Evolutionary conservation across 2,113 vertebrate genomes (phyloP).

Genomic region (Catagonus wagneri): DNA sequence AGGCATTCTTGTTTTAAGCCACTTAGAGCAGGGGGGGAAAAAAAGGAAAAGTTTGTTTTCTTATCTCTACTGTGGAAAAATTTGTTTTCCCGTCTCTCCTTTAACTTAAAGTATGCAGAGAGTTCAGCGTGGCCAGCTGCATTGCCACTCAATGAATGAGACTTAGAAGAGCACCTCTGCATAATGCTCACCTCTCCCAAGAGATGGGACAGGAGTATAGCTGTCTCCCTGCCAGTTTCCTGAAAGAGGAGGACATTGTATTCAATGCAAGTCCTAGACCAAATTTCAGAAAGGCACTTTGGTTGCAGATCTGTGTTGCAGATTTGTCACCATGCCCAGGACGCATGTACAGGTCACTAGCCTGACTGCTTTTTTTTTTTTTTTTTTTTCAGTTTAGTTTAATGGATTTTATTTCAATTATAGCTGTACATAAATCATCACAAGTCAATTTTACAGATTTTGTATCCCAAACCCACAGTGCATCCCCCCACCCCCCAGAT

Average conservation of each 20-base stretch:
- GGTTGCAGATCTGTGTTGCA: too few relatives aligned
- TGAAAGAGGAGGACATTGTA: slow-evolving; percentile 79
- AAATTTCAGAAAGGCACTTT: slow-evolving; percentile 77
- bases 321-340: slow-evolving; percentile 71
- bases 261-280: slow-evolving; percentile 72
- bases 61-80: neutral
- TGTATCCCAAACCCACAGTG: too few relatives aligned
- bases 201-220: slow-evolving; percentile 57
- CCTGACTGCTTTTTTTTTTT: slow-evolving; percentile 65
- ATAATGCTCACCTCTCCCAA: slow-evolving; percentile 56
- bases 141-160: slow-evolving; percentile 54
- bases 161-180: slow-evolving; percentile 66
- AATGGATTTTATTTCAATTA: too few relatives aligned
- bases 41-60: neutral
- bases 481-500: too few relatives aligned
- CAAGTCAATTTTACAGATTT: too few relatives aligned
- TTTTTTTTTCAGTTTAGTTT: too few relatives aligned
- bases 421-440: too few relatives aligned
- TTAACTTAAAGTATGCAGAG: slow-evolving; percentile 48
- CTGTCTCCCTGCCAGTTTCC: slow-evolving; percentile 72
- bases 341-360: slow-evolving; percentile 63
- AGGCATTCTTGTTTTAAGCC: slow-evolving; percentile 54
- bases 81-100: too few relatives aligned
- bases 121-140: slow-evolving; percentile 50
- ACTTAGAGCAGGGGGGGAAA: neutral